Conservation (phyloP, 2,888 invertebrate species). For the Lumbricus terrestris region DNA sequence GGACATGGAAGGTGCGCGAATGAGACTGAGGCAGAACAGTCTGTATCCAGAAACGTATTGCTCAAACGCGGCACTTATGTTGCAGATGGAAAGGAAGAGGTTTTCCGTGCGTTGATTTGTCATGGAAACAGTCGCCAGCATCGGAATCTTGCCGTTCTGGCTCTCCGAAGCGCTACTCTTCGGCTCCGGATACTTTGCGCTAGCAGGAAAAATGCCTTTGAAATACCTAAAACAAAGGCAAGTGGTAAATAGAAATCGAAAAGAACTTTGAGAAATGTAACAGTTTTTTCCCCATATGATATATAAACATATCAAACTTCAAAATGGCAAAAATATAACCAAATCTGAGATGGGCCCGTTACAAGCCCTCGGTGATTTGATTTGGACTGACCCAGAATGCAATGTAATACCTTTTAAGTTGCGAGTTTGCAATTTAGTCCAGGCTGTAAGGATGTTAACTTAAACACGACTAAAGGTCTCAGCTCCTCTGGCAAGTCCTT, state of each 20-base stretch:
- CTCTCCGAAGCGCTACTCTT: background rate
- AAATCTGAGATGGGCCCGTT: too few species aligned
- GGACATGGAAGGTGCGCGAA: background rate
- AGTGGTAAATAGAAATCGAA: background rate
- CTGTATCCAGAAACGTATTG: background rate
- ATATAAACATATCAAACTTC: too few species aligned
- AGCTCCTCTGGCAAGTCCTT: too few species aligned
- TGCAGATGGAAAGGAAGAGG: background rate
- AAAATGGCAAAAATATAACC: too few species aligned
- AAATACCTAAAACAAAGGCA: background rate
- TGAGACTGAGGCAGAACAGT: background rate
- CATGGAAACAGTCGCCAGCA: background rate
- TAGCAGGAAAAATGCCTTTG: background rate
- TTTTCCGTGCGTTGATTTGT: background rate
- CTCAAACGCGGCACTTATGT: background rate
- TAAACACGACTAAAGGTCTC: too few species aligned
- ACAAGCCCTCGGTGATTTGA: too few species aligned
- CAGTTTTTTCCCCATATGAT: too few species aligned
- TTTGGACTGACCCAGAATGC: too few species aligned
- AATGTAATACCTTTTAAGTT: too few species aligned
- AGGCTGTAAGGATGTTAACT: too few species aligned
- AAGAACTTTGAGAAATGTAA: background rate
- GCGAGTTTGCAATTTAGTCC: too few species aligned
- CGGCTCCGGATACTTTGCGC: background rate
- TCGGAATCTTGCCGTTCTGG: background rate